Percentiles rank a stretch among this genome's conserved stretches.
These are phyloP conservation scores for Crocuta crocuta DNA, from an alignment of 2,113 vertebrate genomes.

Conservation along the genomic window DNA sequence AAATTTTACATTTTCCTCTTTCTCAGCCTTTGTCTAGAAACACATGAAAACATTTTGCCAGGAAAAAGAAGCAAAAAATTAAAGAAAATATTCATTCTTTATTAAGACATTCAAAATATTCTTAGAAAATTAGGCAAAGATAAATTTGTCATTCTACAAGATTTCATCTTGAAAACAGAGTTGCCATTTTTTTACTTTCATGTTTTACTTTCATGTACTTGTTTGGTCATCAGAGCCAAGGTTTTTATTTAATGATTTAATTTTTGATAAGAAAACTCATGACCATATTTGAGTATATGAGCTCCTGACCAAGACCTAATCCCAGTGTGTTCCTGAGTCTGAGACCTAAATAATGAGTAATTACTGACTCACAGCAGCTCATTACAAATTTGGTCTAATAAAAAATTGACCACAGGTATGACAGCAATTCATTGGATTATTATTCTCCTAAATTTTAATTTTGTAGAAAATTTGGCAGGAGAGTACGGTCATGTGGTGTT, in stretches of 20 bases:
- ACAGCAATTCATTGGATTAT: constrained; percentile 50
- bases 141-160: neutral
- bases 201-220: neutral
- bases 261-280: constrained; percentile 53
- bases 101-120: constrained; percentile 20
- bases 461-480: constrained; percentile 55
- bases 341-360: constrained; percentile 30
- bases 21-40: constrained; percentile 37
- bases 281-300: neutral
- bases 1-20: neutral
- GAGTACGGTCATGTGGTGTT: neutral
- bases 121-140: neutral
- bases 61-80: neutral
- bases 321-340: neutral
- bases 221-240: neutral
- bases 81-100: neutral
- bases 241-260: constrained; percentile 47
- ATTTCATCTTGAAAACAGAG: neutral
- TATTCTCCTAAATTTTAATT: constrained; percentile 57
- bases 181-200: neutral
- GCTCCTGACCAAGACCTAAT: neutral
- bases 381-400: constrained; percentile 52
- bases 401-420: constrained; percentile 57
- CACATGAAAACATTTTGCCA: neutral
- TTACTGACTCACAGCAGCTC: neutral